A percentile compares a stretch with the other conserved stretches of the same genome.
Conservation (phyloP, 1,140 invertebrate species). For the Lepidotrigona ventralis region DNA sequence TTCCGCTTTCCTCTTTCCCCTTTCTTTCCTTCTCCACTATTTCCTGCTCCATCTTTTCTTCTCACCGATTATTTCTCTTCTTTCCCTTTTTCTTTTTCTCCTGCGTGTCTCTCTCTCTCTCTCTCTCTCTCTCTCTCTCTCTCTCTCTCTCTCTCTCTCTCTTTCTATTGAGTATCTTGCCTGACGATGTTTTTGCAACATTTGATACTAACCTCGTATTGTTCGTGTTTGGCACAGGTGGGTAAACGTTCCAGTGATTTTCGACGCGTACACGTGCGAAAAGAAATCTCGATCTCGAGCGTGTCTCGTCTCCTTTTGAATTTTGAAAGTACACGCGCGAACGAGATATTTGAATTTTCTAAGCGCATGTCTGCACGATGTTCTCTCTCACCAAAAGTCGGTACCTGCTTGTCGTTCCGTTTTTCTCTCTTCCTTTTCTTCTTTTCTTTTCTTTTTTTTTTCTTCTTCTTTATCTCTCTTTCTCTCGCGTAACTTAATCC, state of each 20-base stretch:
- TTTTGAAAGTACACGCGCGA: background rate
- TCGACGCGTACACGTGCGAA: background rate
- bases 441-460: background rate
- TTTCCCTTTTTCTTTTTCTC: background rate
- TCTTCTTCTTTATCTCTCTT: too few species aligned
- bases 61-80: background rate
- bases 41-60: background rate
- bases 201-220: slow-evolving; percentile 71
- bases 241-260: slow-evolving; percentile 50
- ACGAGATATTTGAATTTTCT: background rate
- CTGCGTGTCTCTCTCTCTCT: background rate
- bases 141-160: slow-evolving; percentile 21
- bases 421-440: slow-evolving; percentile 4
- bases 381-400: slow-evolving; percentile 17
- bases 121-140: background rate
- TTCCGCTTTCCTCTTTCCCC: background rate
- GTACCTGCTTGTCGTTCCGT: slow-evolving; percentile 22
- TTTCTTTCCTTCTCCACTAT: too few species aligned
- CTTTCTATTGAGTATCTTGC: slow-evolving; percentile 61
- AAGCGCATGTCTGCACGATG: slow-evolving; percentile 66
- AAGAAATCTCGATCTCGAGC: background rate
- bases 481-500: too few species aligned
- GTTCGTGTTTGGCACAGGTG: slow-evolving; percentile 73
- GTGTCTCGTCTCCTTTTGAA: background rate
- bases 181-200: slow-evolving; percentile 75